A percentile compares a stretch with the other conserved stretches of the same genome.
Conservation (phyloP, 2,888 invertebrate species). For the Drosophila tripunctata region DNA sequence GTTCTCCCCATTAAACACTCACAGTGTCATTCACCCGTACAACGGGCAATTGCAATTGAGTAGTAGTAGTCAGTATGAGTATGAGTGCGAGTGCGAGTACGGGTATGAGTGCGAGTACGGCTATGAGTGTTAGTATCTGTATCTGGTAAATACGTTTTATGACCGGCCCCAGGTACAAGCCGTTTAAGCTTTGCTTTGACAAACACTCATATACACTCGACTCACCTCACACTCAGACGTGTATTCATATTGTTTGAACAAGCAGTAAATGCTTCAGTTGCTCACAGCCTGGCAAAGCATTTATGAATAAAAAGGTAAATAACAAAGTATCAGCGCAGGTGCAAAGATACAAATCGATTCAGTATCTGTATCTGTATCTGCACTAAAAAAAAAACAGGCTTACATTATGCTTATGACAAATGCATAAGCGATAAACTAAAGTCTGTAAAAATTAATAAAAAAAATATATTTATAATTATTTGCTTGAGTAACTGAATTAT, state of each 20-base stretch:
- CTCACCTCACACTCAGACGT: conserved; percentile 11
- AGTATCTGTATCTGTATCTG: no score
- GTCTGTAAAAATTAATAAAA: neutral
- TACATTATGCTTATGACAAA: conserved; percentile 11
- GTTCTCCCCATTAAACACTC: conserved; percentile 44
- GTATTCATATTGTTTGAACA: conserved; percentile 48
- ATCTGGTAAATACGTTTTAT: conserved; percentile 68
- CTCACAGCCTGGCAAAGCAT: conserved; percentile 23
- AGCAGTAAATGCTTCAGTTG: conserved; percentile 50
- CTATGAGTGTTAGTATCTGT: conserved; percentile 31
- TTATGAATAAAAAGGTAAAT: conserved; percentile 41
- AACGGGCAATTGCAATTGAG: conserved; percentile 51
- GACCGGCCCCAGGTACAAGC: conserved; percentile 20
- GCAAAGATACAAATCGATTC: conserved; percentile 23
- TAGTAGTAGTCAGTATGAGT: conserved; percentile 13
- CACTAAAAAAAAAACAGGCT: conserved; percentile 15
- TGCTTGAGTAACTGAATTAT: no score
- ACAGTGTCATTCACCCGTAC: conserved; percentile 59
- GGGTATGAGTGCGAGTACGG: conserved; percentile 1
- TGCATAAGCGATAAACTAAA: neutral
- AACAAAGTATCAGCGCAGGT: conserved; percentile 24
- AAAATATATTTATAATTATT: neutral
- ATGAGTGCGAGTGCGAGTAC: neutral
- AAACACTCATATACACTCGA: conserved; percentile 6
- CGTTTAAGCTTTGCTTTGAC: conserved; percentile 57